A percentile compares a stretch with the other conserved stretches of the same genome.
phyloP scores from a whole-genome alignment of 2,113 vertebrate genomes.

The Protobothrops flavoviridis region DNA sequence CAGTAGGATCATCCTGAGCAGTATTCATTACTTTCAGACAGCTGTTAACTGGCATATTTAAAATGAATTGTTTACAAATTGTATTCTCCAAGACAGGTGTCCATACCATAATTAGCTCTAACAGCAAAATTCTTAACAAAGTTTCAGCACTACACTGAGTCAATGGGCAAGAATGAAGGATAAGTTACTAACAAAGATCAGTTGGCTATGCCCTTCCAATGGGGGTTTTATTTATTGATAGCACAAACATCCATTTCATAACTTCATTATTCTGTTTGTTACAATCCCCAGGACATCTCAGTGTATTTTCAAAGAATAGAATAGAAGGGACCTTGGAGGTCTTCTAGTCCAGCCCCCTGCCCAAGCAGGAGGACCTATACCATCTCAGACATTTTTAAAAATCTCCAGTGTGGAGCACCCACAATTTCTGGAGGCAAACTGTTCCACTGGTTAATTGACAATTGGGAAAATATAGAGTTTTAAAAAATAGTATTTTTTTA shows the following conservation, averaged over 20 bases:
- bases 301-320: neutral
- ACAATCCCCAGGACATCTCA: neutral
- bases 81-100: conserved; percentile 60
- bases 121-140: conserved; percentile 50
- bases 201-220: neutral
- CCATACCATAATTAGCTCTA: conserved; percentile 59
- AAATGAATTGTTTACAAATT: conserved; percentile 49
- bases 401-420: too few relatives aligned
- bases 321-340: too few relatives aligned
- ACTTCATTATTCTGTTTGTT: neutral
- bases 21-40: conserved; percentile 54
- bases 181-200: conserved; percentile 14
- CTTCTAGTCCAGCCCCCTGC: too few relatives aligned
- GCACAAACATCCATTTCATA: neutral
- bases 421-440: too few relatives aligned
- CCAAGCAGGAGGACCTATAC: too few relatives aligned
- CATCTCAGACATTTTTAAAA: too few relatives aligned
- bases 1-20: conserved; percentile 25
- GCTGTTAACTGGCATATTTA: conserved; percentile 49
- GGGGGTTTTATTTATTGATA: neutral
- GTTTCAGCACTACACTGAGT: conserved; percentile 46
- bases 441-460: too few relatives aligned
- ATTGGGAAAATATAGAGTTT: conserved; percentile 5
- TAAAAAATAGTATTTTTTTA: conserved; percentile 11
- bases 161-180: conserved; percentile 25